phyloP scores from a whole-genome alignment of 1,140 invertebrate species.

The Zaprionus vittiger region DNA sequence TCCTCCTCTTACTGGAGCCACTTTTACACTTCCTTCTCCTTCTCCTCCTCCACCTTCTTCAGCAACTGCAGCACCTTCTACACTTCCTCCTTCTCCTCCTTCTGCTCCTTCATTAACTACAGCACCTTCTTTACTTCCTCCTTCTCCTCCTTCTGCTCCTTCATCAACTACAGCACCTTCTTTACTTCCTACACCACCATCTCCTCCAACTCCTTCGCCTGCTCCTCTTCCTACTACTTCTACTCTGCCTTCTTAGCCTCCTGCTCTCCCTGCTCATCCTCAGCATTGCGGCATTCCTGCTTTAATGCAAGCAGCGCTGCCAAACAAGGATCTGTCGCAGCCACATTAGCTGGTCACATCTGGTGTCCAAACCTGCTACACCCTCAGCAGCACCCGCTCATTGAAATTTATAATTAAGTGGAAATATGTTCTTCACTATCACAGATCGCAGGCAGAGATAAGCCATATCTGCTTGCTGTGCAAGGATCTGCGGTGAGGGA shows the following conservation, averaged over 20 bases:
- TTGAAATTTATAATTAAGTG: slow-evolving; percentile 82
- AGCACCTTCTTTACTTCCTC: slow-evolving; percentile 5
- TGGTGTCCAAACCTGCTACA: slow-evolving; percentile 1
- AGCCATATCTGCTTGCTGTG: slow-evolving; percentile 13
- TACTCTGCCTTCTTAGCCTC: too few relatives aligned
- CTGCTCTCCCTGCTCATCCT: neutral
- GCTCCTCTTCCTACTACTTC: neutral
- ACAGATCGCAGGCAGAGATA: slow-evolving; percentile 31
- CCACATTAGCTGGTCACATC: slow-evolving; percentile 34
- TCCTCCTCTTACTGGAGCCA: neutral
- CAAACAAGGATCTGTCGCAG: slow-evolving; percentile 44
- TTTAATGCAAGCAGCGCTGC: slow-evolving; percentile 46
- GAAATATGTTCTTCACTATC: slow-evolving; percentile 64
- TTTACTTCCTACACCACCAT: neutral
- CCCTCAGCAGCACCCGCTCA: slow-evolving; percentile 42
- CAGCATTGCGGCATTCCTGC: slow-evolving; percentile 64
- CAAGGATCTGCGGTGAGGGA: slow-evolving; percentile 36
- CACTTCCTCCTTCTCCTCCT: slow-evolving; percentile 10
- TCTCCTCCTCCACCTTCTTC: neutral
- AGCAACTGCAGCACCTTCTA: too few relatives aligned
- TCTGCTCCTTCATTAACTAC: too few relatives aligned
- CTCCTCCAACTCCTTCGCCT: neutral
- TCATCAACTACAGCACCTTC: too few relatives aligned
- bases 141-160: neutral
- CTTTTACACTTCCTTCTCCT: slow-evolving; percentile 1